Percentiles rank a stretch among this genome's conserved stretches.
phyloP scores from a whole-genome alignment of 2,888 invertebrate species.

The Antitype chi region DNA sequence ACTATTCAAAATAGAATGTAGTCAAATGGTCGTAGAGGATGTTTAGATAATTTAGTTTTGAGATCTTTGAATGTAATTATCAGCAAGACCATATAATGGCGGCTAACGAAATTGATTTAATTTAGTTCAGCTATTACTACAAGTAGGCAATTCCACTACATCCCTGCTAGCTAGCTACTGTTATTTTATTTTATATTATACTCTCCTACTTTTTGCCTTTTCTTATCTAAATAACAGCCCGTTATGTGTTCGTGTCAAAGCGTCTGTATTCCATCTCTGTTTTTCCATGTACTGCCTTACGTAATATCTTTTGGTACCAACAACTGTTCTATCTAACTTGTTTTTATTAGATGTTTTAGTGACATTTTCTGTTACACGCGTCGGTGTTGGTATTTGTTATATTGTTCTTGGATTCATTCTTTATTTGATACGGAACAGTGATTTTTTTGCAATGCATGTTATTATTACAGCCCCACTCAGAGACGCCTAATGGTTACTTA shows the following conservation, averaged over 20 bases:
- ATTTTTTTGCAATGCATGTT: not conserved
- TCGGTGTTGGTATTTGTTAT: conserved; percentile 15
- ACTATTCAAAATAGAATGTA: not conserved
- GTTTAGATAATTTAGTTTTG: too few species aligned
- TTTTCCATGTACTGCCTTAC: conserved; percentile 38
- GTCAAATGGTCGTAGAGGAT: too few species aligned
- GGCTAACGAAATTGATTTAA: not conserved
- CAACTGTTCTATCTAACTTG: conserved; percentile 7
- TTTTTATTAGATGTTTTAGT: conserved; percentile 29
- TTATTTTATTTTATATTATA: not conserved
- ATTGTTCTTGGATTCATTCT: conserved; percentile 5
- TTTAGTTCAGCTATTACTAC: not conserved
- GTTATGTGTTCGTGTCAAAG: conserved; percentile 50
- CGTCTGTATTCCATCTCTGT: conserved; percentile 14
- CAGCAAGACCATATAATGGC: not conserved
- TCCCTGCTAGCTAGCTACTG: not conserved
- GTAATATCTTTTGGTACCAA: conserved; percentile 33
- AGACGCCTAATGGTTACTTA: too few species aligned
- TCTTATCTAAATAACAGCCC: conserved; percentile 51
- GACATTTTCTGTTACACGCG: conserved; percentile 7
- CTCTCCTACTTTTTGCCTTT: conserved; percentile 15
- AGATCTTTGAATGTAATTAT: too few species aligned
- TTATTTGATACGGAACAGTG: not conserved
- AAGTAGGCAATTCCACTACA: not conserved
- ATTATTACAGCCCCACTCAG: too few species aligned